These are phyloP conservation scores for Bemisia tabaci DNA, from an alignment of 1,140 invertebrate genomes.

Conservation along the genomic window DNA sequence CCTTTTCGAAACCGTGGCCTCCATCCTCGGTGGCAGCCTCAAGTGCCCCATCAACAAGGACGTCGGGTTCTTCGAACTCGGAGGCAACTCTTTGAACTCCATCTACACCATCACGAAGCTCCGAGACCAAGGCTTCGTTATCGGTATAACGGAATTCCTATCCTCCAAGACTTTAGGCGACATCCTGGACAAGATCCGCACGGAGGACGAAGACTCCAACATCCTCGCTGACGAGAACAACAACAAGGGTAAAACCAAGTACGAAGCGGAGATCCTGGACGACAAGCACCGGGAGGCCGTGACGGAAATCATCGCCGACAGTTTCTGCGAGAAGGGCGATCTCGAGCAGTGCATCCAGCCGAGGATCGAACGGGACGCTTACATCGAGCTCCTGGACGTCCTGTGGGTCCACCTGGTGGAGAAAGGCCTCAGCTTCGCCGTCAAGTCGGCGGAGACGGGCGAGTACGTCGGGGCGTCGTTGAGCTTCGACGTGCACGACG, in stretches of 20 bases:
- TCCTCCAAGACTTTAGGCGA: constrained; percentile 50
- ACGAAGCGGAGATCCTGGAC: constrained; percentile 38
- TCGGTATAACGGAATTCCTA: constrained; percentile 69
- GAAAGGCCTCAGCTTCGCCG: constrained; percentile 53
- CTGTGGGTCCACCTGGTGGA: constrained; percentile 44
- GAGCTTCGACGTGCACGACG: constrained; percentile 64
- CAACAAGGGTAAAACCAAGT: constrained; percentile 21
- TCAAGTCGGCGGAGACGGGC: constrained; percentile 33
- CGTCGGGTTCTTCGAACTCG: constrained; percentile 67
- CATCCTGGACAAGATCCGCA: constrained; percentile 33
- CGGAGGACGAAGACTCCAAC: constrained; percentile 8
- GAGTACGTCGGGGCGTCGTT: constrained; percentile 45
- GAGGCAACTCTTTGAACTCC: constrained; percentile 75
- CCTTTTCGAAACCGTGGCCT: constrained; percentile 54
- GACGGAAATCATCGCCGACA: constrained; percentile 53
- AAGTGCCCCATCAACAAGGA: constrained; percentile 36
- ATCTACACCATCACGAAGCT: constrained; percentile 63
- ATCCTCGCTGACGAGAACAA: constrained; percentile 14
- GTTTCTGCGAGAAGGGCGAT: constrained; percentile 72
- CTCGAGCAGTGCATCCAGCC: constrained; percentile 58
- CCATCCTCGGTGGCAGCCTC: constrained; percentile 46
- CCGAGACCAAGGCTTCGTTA: constrained; percentile 58
- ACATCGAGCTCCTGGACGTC: constrained; percentile 44
- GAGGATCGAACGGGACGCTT: constrained; percentile 46
- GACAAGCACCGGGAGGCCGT: constrained; percentile 46